These are phyloP conservation scores for Acrobasis consociella DNA, from an alignment of 2,888 invertebrate genomes.

Conservation along the genomic window DNA sequence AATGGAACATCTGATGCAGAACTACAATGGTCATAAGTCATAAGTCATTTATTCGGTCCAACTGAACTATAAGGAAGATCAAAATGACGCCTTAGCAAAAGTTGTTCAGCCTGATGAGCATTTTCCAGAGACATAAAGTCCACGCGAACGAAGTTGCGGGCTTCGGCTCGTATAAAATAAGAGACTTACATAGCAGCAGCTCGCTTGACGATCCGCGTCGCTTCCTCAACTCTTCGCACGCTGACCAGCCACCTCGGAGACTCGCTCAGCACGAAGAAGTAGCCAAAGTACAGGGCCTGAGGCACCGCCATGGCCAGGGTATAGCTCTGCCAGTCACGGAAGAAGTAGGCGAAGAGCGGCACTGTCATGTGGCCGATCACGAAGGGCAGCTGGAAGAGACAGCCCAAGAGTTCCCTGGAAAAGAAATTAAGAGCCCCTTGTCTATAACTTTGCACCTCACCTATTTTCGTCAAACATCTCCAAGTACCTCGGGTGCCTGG, in stretches of 20 bases:
- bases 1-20: too few species aligned
- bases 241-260: conserved; percentile 91
- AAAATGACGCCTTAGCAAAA: too few species aligned
- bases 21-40: too few species aligned
- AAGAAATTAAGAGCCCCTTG: background rate
- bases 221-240: conserved; percentile 85
- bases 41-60: too few species aligned
- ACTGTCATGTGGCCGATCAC: conserved; percentile 86
- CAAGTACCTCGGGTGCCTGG: too few species aligned
- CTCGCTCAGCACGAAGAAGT: conserved; percentile 88
- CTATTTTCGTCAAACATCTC: too few species aligned
- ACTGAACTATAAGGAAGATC: too few species aligned
- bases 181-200: conserved; percentile 73
- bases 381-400: conserved; percentile 87
- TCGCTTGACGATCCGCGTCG: conserved; percentile 84
- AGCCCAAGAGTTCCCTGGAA: conserved; percentile 77
- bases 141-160: too few species aligned
- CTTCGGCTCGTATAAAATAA: too few species aligned
- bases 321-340: conserved; percentile 85
- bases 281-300: conserved; percentile 83
- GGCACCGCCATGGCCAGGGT: conserved; percentile 85
- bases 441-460: too few species aligned
- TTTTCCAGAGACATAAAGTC: too few species aligned
- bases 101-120: too few species aligned
- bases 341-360: conserved; percentile 84